phyloP scores from a whole-genome alignment of 1,140 invertebrate genomes.

The Aplysia californica region DNA sequence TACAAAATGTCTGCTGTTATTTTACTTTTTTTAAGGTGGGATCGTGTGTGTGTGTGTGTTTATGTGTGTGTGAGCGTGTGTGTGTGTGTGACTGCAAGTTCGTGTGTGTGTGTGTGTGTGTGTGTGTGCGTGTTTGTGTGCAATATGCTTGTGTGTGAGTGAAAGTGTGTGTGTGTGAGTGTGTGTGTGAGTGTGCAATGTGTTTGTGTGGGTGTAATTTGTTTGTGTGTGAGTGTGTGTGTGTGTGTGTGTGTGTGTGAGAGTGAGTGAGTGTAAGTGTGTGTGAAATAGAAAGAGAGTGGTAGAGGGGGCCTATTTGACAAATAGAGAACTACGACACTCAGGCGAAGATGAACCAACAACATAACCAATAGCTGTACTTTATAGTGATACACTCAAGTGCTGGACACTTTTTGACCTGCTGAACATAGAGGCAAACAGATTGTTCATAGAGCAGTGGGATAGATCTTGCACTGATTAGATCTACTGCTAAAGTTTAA shows the following conservation, averaged over 20 bases:
- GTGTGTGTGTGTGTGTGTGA: not conserved
- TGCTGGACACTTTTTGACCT: not conserved
- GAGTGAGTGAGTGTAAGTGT: too few relatives aligned
- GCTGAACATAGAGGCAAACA: not conserved
- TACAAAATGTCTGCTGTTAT: not conserved
- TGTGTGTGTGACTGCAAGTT: too few relatives aligned
- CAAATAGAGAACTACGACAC: not conserved
- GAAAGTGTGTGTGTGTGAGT: too few relatives aligned
- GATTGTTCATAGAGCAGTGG: not conserved
- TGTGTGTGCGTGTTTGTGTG: too few relatives aligned
- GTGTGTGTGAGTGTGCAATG: not conserved
- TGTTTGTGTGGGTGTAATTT: not conserved
- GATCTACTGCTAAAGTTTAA: too few relatives aligned
- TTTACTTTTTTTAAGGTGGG: not conserved
- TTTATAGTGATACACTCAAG: not conserved
- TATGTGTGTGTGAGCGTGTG: too few relatives aligned
- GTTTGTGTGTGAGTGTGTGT: not conserved
- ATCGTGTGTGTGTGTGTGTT: too few relatives aligned
- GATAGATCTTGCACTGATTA: not conserved
- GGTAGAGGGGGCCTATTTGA: not conserved
- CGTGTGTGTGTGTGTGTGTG: too few relatives aligned
- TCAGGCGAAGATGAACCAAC: not conserved
- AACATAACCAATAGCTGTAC: not conserved
- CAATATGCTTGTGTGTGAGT: too few relatives aligned
- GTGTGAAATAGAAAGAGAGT: conserved; percentile 4